phyloP scores from a whole-genome alignment of 1,140 invertebrate genomes.

The Megalopta genalis region DNA sequence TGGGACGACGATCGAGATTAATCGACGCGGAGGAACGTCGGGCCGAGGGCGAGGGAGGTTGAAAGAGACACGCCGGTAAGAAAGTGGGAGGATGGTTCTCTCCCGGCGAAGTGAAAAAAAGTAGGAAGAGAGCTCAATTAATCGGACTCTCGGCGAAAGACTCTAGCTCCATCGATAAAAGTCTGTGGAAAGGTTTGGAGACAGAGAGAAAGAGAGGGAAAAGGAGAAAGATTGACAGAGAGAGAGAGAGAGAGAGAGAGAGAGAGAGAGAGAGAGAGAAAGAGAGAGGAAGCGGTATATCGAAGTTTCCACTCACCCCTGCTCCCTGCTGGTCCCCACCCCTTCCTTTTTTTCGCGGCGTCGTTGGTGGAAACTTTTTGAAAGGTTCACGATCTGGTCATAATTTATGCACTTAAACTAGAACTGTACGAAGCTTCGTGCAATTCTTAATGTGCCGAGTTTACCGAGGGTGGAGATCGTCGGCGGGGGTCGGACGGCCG shows the following conservation, averaged over 20 bases:
- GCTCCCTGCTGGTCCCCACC: background rate
- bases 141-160: slow-evolving; percentile 58
- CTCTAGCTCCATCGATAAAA: slow-evolving; percentile 71
- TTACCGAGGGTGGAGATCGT: slow-evolving; percentile 1
- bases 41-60: slow-evolving; percentile 15
- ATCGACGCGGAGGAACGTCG: slow-evolving; percentile 34
- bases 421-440: slow-evolving; percentile 25
- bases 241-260: slow-evolving; percentile 2
- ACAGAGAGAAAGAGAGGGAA: slow-evolving; percentile 5
- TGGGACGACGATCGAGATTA: slow-evolving; percentile 57
- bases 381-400: slow-evolving; percentile 69
- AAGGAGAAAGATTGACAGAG: background rate
- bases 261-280: too few species aligned
- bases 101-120: slow-evolving; percentile 47
- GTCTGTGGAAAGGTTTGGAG: slow-evolving; percentile 59
- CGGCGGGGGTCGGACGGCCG: background rate
- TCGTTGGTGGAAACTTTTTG: slow-evolving; percentile 49
- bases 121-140: slow-evolving; percentile 60
- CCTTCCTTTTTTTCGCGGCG: slow-evolving; percentile 10
- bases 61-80: slow-evolving; percentile 45
- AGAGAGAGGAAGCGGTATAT: slow-evolving; percentile 30
- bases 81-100: slow-evolving; percentile 43
- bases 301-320: slow-evolving; percentile 44
- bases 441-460: slow-evolving; percentile 43
- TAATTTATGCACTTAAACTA: slow-evolving; percentile 74